Conservation (phyloP, 2,797 vertebrate species). For the Aotus griseimembra region DNA sequence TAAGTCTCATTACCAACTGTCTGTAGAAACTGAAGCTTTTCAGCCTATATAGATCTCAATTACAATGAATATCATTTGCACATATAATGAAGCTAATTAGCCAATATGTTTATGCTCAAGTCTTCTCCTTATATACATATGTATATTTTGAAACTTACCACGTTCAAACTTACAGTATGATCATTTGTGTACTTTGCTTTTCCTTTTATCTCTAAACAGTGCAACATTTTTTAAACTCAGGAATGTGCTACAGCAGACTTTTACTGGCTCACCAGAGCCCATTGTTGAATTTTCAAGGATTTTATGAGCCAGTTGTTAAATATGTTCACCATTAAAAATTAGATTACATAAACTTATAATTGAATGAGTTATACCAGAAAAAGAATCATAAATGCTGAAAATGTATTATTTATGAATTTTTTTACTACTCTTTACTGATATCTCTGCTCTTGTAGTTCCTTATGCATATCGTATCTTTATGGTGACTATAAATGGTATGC, state of each 20-base stretch:
- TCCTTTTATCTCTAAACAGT: not conserved
- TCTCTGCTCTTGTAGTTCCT: not conserved
- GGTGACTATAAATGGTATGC: not conserved
- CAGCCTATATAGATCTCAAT: not conserved
- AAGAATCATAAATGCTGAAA: not conserved
- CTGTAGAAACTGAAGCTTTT: not conserved
- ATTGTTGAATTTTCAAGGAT: not conserved
- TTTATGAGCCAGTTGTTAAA: not conserved
- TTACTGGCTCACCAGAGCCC: not conserved
- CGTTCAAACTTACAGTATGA: not conserved
- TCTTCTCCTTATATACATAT: not conserved
- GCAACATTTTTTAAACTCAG: not conserved
- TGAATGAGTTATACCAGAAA: not conserved
- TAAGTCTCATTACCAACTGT: not conserved
- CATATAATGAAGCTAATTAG: not conserved
- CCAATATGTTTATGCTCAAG: not conserved
- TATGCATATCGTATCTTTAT: not conserved
- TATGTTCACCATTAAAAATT: not conserved
- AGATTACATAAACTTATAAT: not conserved
- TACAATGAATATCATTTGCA: not conserved
- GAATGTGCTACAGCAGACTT: not conserved
- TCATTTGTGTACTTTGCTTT: not conserved
- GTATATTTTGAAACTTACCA: not conserved
- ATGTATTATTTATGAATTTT: not conserved
- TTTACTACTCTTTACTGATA: not conserved